A percentile compares a stretch with the other conserved stretches of the same genome.
These are phyloP conservation scores for Drosophila quasianomalipes DNA, from an alignment of 2,888 invertebrate genomes.

Conservation along the genomic window DNA sequence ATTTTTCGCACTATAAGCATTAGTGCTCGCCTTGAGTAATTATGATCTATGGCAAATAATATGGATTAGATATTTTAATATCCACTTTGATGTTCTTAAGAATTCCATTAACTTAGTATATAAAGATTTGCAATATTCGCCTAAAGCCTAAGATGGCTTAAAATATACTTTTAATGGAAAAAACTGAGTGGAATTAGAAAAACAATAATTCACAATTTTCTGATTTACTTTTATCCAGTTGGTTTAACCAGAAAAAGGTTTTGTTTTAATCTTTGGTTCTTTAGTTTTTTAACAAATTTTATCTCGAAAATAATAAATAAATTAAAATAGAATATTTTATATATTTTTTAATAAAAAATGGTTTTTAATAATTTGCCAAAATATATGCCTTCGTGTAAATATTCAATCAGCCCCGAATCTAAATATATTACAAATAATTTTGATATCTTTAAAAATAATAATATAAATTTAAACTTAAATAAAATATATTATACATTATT, in stretches of 20 bases:
- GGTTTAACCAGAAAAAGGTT: neutral
- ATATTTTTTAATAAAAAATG: neutral
- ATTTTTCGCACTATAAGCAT: constrained; percentile 28
- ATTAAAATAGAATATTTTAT: neutral
- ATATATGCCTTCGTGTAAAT: neutral
- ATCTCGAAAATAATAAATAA: neutral
- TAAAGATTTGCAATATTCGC: constrained; percentile 4
- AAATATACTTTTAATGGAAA: neutral
- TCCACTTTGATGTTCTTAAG: neutral
- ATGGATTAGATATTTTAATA: neutral
- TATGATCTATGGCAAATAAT: constrained; percentile 4
- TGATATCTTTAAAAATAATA: neutral
- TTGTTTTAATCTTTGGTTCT: neutral
- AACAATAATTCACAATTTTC: neutral
- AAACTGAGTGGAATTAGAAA: neutral
- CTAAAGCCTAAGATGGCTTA: neutral
- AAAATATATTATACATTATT: neutral
- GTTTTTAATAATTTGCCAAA: neutral
- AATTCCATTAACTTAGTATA: constrained; percentile 13
- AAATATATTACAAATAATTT: neutral
- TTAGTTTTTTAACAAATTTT: neutral
- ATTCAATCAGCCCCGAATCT: neutral
- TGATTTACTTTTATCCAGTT: neutral
- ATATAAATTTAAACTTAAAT: constrained; percentile 14
- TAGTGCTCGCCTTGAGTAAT: constrained; percentile 15